Evolutionary conservation across 2,797 vertebrate genomes (phyloP), one percentile per base, ranked within the genome.

Genomic region (Oceanodroma leucorhoa): DNA sequence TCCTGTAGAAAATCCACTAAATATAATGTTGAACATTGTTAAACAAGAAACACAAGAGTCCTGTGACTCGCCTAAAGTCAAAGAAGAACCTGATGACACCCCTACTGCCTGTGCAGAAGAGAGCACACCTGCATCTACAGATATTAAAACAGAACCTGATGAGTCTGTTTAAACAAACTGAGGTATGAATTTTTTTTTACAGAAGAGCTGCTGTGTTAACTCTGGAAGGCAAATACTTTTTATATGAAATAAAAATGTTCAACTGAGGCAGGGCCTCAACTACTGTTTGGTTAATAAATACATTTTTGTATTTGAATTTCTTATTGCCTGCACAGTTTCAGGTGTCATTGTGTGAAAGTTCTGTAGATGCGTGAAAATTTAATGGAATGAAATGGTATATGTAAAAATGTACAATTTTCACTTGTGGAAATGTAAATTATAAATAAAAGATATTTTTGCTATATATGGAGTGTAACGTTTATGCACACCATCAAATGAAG

Each of bases 371-470:
- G 98, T 98, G 98, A 98, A 98, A 98, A 98, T 98, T 97, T 97
- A 98, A 98, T 96, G 96, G 97, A 97, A 98, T 96, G 97, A 98
- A 97, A 98, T 83, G 97, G 97, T 98, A 98, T 99, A 98, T 99
- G 99, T 98, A 99, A 98, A 97, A 97, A 97, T 98, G 98, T 98
- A 98, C 95, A 97, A 97, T 98, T 98, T 98, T 98, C 98, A 98
- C 98, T 97, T 98, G 97, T 98, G 95, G 96, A 98, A 98, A 97
- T 99, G 99, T 99, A 99, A 99, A 99, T 99, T 99, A 99, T 99
- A 99, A 99, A 99, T 99, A 99, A 99, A 98, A 99, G 98, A 98
- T 99, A 99, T 99, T 99, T 99, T 99, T 99, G 98, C 99, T 99
- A 99, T 98, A 97, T 98, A 98, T 98, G 98, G 98, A 98, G 99